Evolutionary conservation across 2,888 invertebrate species (phyloP).

Genomic region (Oeneis ivallda): DNA sequence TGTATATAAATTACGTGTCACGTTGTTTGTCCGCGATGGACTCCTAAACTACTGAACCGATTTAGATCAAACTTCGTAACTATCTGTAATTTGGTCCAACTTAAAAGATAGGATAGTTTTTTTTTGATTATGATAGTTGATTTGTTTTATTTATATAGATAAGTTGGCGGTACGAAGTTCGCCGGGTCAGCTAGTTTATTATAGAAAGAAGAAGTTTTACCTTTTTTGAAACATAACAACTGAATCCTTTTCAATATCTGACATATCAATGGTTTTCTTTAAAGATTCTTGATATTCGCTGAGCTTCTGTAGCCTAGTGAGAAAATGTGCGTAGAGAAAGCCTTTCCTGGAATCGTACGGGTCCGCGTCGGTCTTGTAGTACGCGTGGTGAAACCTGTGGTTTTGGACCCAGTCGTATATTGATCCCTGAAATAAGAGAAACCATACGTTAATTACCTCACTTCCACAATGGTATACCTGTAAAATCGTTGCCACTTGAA

Average conservation of each 20-base stretch:
- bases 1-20: no score
- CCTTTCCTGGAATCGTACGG: constrained; percentile 90
- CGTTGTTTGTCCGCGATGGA: no score
- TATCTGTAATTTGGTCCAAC: no score
- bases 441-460: neutral
- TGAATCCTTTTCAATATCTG: constrained; percentile 88
- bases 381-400: constrained; percentile 91
- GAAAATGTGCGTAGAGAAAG: constrained; percentile 90
- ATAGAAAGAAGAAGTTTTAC: constrained; percentile 74
- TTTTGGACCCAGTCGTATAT: constrained; percentile 92
- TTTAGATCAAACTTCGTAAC: no score
- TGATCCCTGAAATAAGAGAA: constrained; percentile 82
- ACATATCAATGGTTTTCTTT: constrained; percentile 87
- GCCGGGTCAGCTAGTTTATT: no score
- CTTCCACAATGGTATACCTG: no score
- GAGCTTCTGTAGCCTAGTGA: constrained; percentile 85
- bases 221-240: constrained; percentile 91
- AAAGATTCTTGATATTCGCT: constrained; percentile 85
- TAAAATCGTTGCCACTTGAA: no score
- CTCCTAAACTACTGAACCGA: no score
- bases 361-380: constrained; percentile 88
- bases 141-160: no score
- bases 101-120: no score
- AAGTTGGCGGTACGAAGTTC: no score
- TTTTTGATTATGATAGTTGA: no score